Evolutionary conservation across 2,888 invertebrate genomes (phyloP).

Genomic region (Emesis furor): DNA sequence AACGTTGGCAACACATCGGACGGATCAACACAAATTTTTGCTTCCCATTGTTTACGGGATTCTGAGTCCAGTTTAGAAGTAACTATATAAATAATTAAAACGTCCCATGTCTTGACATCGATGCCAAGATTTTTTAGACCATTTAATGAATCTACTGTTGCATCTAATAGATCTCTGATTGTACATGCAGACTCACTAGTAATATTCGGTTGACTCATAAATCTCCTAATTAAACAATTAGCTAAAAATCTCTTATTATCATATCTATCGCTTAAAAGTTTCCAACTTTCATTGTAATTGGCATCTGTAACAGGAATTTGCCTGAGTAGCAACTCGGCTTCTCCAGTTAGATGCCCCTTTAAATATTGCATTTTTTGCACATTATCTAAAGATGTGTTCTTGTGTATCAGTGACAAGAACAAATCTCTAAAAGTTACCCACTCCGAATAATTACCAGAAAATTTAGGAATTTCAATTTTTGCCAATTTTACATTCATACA

Average conservation of each 20-base stretch:
- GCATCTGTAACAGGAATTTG: conserved; percentile 52
- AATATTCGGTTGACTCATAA: not conserved
- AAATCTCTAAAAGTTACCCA: conserved; percentile 8
- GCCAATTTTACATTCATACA: conserved; percentile 31
- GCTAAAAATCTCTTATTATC: conserved; percentile 67
- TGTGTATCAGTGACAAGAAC: not conserved
- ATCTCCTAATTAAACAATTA: conserved; percentile 58
- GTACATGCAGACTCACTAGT: not conserved
- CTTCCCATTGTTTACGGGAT: conserved; percentile 1
- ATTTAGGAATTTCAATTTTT: conserved; percentile 4
- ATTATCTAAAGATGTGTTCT: not conserved
- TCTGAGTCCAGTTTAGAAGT: not conserved
- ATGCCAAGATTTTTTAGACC: not conserved
- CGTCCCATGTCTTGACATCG: conserved; percentile 5
- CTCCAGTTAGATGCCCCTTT: conserved; percentile 60
- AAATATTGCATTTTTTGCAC: conserved; percentile 55
- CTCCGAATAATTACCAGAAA: conserved; percentile 6
- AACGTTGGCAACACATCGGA: not conserved
- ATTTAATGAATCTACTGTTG: not conserved
- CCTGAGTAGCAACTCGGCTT: conserved; percentile 68
- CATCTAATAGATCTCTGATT: not conserved
- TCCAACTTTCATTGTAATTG: conserved; percentile 68
- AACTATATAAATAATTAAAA: conserved; percentile 6
- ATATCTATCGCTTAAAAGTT: conserved; percentile 52
- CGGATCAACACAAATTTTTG: not conserved